A percentile compares a stretch with the other conserved stretches of the same genome.
Conservation (phyloP, 2,888 invertebrate species). For the Acrobasis suavella region DNA sequence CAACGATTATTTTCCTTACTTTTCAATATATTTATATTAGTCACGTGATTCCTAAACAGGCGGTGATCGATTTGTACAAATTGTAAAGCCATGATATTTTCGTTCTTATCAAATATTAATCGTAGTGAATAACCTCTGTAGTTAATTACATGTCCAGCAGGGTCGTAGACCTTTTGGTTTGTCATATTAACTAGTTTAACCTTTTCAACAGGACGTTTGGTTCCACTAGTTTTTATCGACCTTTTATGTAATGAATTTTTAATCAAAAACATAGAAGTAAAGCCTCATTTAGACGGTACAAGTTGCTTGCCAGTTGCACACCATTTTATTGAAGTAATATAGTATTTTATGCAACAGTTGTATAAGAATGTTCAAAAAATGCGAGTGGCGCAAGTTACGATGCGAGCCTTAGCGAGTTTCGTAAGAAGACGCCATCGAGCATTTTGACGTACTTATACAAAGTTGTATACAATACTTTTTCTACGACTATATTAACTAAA, state of each 20-base stretch:
- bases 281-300: neutral
- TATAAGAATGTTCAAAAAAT: too few species aligned
- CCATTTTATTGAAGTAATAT: too few species aligned
- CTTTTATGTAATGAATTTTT: slow-evolving; percentile 4
- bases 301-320: too few species aligned
- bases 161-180: slow-evolving; percentile 21
- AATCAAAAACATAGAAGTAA: neutral
- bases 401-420: too few species aligned
- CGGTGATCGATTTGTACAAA: slow-evolving; percentile 4
- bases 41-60: neutral
- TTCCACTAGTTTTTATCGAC: slow-evolving; percentile 9
- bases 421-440: too few species aligned
- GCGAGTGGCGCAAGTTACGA: too few species aligned
- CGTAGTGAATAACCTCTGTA: slow-evolving; percentile 20
- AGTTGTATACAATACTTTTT: too few species aligned
- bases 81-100: slow-evolving; percentile 18
- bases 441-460: too few species aligned
- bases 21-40: neutral
- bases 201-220: slow-evolving; percentile 14
- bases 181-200: slow-evolving; percentile 10
- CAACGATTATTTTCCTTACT: too few species aligned
- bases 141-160: slow-evolving; percentile 13
- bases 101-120: slow-evolving; percentile 19
- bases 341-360: too few species aligned
- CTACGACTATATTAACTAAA: too few species aligned